Conservation (phyloP, 2,888 invertebrate species). For the Zhengitettix transpicula region DNA sequence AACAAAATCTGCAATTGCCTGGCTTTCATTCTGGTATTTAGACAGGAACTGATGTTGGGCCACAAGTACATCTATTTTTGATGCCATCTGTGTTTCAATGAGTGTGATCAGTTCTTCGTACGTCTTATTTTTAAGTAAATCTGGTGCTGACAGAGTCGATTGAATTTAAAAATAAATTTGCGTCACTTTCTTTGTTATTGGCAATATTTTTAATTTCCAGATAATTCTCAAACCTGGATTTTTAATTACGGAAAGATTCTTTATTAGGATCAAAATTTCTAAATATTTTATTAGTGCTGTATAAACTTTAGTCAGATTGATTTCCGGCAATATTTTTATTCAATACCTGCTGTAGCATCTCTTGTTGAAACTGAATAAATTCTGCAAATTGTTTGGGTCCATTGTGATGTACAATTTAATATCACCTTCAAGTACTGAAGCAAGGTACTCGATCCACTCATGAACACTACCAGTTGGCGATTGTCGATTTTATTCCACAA, state of each 20-base stretch:
- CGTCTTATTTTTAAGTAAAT: background rate
- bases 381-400: background rate
- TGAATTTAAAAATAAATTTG: background rate
- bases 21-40: too few relatives aligned
- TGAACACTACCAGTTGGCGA: too few relatives aligned
- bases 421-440: too few relatives aligned
- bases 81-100: background rate
- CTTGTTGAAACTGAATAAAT: background rate
- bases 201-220: background rate
- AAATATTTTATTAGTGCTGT: background rate
- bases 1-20: background rate
- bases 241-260: background rate
- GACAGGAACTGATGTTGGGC: background rate
- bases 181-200: background rate
- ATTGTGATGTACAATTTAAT: too few relatives aligned
- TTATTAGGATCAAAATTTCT: background rate
- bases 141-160: background rate
- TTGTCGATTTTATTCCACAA: too few relatives aligned
- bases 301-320: background rate
- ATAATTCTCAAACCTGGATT: background rate
- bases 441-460: too few relatives aligned
- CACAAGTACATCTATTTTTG: background rate
- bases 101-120: background rate
- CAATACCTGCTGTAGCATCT: background rate
- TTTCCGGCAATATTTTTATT: background rate